phyloP scores from a whole-genome alignment of 2,888 invertebrate species.

The Oxyscelio sp. region DNA sequence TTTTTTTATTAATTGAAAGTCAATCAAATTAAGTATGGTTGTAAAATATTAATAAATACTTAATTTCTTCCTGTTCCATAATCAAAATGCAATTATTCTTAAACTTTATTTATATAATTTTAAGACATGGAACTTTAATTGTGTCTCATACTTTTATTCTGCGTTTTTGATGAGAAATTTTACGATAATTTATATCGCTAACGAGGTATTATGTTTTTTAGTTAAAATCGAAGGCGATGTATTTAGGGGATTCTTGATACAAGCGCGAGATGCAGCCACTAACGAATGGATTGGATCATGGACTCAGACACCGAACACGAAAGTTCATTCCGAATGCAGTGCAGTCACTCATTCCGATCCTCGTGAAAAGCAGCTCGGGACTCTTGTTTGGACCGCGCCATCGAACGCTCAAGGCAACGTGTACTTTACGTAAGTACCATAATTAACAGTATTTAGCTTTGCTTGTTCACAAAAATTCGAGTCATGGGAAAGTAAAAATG shows the following conservation, averaged over 20 bases:
- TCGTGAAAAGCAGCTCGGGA: conserved; percentile 92
- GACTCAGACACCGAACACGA: conserved; percentile 93
- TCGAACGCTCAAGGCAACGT: conserved; percentile 91
- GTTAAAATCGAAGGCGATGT: conserved; percentile 90
- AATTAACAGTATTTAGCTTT: conserved; percentile 43
- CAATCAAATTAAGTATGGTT: no score
- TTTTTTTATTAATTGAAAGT: no score
- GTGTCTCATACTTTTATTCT: no score
- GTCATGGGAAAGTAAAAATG: conserved; percentile 40
- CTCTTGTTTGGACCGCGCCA: conserved; percentile 93
- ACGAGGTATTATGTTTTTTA: conserved; percentile 82
- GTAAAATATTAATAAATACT: no score
- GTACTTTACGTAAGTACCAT: conserved; percentile 93
- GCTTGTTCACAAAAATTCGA: conserved; percentile 30
- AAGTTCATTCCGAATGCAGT: conserved; percentile 93
- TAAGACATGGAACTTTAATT: no score
- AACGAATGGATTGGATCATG: conserved; percentile 94
- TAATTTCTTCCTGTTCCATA: no score
- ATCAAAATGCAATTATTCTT: no score
- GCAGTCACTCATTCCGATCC: conserved; percentile 94
- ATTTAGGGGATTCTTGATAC: conserved; percentile 95
- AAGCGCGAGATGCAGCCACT: conserved; percentile 92
- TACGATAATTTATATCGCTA: not conserved
- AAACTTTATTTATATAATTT: no score
- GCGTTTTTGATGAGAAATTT: no score